Evolutionary conservation across 2,888 invertebrate genomes (phyloP).

Genomic region (Colostygia pectinataria): DNA sequence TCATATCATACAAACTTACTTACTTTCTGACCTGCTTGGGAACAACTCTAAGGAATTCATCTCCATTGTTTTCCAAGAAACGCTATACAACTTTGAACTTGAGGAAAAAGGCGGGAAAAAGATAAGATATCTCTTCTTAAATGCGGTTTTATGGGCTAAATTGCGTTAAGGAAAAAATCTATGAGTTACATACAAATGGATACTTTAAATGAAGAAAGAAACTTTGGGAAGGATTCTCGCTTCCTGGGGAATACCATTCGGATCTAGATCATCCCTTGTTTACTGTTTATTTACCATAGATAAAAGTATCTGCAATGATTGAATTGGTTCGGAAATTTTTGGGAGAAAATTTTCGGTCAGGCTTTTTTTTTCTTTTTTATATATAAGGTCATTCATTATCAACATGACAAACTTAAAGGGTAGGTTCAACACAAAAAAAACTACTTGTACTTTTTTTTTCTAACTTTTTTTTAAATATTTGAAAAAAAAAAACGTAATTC

Average conservation of each 20-base stretch:
- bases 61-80: slow-evolving; percentile 25
- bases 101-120: slow-evolving; percentile 31
- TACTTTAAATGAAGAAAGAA: slow-evolving; percentile 5
- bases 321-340: no score
- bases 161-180: slow-evolving; percentile 30
- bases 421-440: no score
- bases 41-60: slow-evolving; percentile 16
- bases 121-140: slow-evolving; percentile 34
- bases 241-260: not conserved
- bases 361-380: no score
- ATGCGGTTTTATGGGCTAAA: slow-evolving; percentile 33
- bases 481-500: no score
- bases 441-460: no score
- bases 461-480: no score
- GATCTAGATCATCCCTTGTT: not conserved
- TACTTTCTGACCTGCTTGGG: not conserved
- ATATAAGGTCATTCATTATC: no score
- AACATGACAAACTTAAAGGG: no score
- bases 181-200: slow-evolving; percentile 30
- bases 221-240: slow-evolving; percentile 6
- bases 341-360: no score
- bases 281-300: no score
- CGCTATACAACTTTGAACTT: slow-evolving; percentile 34
- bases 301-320: no score
- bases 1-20: no score